Percentiles rank a stretch among this genome's conserved stretches.
These are phyloP conservation scores for Choreutis nemorana DNA, from an alignment of 2,888 invertebrate genomes.

Conservation along the genomic window DNA sequence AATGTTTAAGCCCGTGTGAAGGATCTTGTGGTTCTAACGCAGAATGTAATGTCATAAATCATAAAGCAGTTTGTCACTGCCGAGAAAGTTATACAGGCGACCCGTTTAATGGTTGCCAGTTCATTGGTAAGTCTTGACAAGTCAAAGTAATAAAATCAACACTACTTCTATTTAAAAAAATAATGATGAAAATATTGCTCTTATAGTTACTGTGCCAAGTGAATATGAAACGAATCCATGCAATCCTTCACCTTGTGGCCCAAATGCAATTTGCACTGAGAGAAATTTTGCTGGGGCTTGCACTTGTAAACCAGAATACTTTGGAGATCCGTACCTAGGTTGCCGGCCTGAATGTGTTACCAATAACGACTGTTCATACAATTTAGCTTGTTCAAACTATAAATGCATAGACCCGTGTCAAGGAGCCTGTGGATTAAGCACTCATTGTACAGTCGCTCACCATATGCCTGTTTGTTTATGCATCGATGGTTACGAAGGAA, in stretches of 20 bases:
- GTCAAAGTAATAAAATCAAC: neutral
- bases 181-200: conserved; percentile 8
- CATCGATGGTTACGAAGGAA: conserved; percentile 78
- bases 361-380: conserved; percentile 80
- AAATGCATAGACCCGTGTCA: conserved; percentile 87
- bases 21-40: conserved; percentile 85
- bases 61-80: conserved; percentile 85
- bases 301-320: conserved; percentile 81
- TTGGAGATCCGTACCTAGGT: conserved; percentile 86
- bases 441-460: conserved; percentile 81
- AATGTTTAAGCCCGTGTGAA: conserved; percentile 83
- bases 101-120: conserved; percentile 80
- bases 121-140: conserved; percentile 48
- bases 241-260: conserved; percentile 86
- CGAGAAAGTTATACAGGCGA: conserved; percentile 82
- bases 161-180: neutral
- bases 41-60: conserved; percentile 81
- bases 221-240: conserved; percentile 78
- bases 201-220: conserved; percentile 64
- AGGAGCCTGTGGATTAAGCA: conserved; percentile 81
- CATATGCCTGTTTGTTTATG: conserved; percentile 86
- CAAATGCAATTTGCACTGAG: conserved; percentile 85
- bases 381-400: conserved; percentile 82
- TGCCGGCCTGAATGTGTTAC: conserved; percentile 87
- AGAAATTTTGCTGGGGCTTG: conserved; percentile 85